A percentile compares a stretch with the other conserved stretches of the same genome.
These are phyloP conservation scores for Promerops cafer DNA, from an alignment of 2,113 vertebrate genomes.

Conservation along the genomic window DNA sequence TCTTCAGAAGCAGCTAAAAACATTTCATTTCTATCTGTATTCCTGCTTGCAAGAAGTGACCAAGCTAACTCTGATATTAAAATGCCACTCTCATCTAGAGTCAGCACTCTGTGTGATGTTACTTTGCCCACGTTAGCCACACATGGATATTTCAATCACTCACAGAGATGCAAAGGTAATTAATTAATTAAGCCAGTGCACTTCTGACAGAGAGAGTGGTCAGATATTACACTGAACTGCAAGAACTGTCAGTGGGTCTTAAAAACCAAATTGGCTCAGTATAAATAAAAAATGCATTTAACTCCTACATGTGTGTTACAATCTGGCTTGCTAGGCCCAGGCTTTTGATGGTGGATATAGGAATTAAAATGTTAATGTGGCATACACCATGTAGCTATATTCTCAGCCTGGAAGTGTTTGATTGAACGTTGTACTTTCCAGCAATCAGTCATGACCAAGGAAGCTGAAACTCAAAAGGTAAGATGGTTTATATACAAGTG, in stretches of 20 bases:
- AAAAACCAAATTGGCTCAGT: not conserved
- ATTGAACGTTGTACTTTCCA: not conserved
- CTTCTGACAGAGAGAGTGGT: not conserved
- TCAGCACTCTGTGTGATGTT: not conserved
- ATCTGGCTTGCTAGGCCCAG: not conserved
- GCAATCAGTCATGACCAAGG: not conserved
- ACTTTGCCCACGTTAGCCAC: not conserved
- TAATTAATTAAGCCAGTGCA: not conserved
- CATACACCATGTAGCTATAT: not conserved
- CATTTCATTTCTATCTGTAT: not conserved
- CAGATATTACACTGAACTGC: not conserved
- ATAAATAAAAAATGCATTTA: not conserved
- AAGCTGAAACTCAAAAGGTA: not conserved
- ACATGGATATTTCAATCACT: not conserved
- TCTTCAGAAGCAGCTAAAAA: not conserved
- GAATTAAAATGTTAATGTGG: not conserved
- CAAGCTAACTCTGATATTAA: not conserved
- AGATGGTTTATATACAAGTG: not conserved
- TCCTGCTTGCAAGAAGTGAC: not conserved
- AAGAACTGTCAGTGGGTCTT: not conserved
- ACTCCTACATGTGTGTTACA: not conserved
- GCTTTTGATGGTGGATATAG: not conserved
- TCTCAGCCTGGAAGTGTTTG: not conserved
- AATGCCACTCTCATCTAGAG: not conserved
- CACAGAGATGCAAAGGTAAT: not conserved